Conservation (phyloP, 2,888 invertebrate species). For the Hartigia nigra region DNA sequence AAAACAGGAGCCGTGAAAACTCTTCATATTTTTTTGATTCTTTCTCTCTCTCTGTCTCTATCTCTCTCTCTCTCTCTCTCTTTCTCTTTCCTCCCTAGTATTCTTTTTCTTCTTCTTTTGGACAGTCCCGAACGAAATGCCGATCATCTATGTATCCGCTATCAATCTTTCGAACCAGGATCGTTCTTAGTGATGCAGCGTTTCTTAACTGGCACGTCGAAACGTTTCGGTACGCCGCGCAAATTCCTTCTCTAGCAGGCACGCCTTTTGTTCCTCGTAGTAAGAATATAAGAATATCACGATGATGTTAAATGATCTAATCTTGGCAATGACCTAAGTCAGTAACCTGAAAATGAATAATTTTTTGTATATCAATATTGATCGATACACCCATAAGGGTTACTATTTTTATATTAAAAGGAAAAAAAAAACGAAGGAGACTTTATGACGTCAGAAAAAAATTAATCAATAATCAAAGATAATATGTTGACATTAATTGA, state of each 20-base stretch:
- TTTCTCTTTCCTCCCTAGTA: conserved; percentile 14
- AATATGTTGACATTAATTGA: background rate
- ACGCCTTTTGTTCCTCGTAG: background rate
- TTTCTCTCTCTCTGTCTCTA: conserved; percentile 18
- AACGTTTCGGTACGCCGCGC: background rate
- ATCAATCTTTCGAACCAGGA: background rate
- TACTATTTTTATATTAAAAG: no score
- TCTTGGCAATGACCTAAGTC: background rate
- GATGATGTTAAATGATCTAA: background rate
- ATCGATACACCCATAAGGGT: no score
- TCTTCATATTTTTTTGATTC: background rate
- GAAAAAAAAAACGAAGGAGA: no score
- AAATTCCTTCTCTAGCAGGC: background rate
- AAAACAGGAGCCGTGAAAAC: background rate
- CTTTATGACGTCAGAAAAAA: no score
- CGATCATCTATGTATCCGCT: conserved; percentile 12
- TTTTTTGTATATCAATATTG: no score
- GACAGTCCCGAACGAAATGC: conserved; percentile 19
- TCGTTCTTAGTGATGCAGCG: background rate
- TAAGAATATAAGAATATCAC: background rate
- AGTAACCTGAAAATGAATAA: no score
- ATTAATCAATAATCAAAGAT: background rate
- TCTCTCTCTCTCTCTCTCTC: conserved; percentile 17
- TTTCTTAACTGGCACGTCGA: background rate
- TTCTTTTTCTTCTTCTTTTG: conserved; percentile 12